Percentiles rank a stretch among this genome's conserved stretches.
Conservation (phyloP, 2,888 invertebrate species). For the Heliconius erato region DNA sequence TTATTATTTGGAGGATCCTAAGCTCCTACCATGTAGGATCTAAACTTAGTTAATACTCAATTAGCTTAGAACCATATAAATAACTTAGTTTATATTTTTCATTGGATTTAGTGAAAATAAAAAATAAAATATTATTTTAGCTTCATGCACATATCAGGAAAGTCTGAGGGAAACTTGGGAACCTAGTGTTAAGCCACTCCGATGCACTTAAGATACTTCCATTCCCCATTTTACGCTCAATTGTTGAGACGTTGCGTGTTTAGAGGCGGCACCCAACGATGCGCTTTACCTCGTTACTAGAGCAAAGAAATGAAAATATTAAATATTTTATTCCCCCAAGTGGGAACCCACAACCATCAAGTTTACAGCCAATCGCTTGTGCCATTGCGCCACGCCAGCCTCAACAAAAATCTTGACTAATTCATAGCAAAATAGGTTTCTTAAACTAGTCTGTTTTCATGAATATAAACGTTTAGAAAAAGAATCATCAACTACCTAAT, state of each 20-base stretch:
- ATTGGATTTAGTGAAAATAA: neutral
- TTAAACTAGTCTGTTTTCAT: too few relatives aligned
- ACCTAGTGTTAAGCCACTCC: too few relatives aligned
- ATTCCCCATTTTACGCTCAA: too few relatives aligned
- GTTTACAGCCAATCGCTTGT: neutral
- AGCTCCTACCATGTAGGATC: neutral
- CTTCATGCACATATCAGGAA: neutral
- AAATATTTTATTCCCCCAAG: neutral
- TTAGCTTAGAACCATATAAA: neutral
- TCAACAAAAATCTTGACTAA: neutral
- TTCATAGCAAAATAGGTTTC: too few relatives aligned
- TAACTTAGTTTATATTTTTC: neutral
- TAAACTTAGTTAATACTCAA: neutral
- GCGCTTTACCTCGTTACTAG: neutral
- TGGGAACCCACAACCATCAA: neutral
- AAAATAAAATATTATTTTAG: neutral
- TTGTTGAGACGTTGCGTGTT: neutral
- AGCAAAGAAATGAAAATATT: neutral
- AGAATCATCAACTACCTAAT: too few relatives aligned
- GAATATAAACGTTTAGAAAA: too few relatives aligned
- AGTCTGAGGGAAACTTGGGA: neutral
- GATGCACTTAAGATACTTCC: too few relatives aligned
- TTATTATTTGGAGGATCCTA: neutral
- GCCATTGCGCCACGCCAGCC: neutral
- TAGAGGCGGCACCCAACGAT: too few relatives aligned